A percentile compares a stretch with the other conserved stretches of the same genome.
phyloP scores from a whole-genome alignment of 2,888 invertebrate species.

The Xestia sexstrigata region DNA sequence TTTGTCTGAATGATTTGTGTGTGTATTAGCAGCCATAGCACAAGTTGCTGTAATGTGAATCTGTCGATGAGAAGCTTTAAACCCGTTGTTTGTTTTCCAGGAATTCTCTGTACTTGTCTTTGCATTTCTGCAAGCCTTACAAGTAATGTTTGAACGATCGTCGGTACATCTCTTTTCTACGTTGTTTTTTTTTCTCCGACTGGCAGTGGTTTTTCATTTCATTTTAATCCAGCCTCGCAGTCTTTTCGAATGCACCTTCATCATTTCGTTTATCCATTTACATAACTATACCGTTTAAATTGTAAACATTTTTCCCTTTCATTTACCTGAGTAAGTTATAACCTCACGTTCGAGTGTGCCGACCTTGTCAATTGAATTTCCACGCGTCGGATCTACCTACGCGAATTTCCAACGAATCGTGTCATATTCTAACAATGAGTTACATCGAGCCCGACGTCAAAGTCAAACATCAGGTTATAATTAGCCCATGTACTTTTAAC shows the following conservation, averaged over 20 bases:
- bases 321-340: constrained; percentile 43
- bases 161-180: neutral
- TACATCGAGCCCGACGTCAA: constrained; percentile 69
- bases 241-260: neutral
- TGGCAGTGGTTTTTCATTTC: neutral
- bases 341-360: constrained; percentile 61
- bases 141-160: constrained; percentile 11
- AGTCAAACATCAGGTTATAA: constrained; percentile 69
- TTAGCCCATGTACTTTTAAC: constrained; percentile 68
- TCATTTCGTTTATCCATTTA: neutral
- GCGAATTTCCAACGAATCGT: constrained; percentile 73
- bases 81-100: neutral
- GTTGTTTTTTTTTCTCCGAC: neutral
- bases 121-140: neutral
- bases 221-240: neutral
- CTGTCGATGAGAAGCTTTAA: constrained; percentile 13
- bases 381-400: constrained; percentile 73
- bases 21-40: constrained; percentile 14
- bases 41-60: constrained; percentile 22
- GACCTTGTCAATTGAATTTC: constrained; percentile 74
- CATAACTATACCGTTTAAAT: neutral
- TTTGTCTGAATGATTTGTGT: constrained; percentile 47
- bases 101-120: neutral
- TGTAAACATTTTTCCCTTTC: constrained; percentile 27
- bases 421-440: constrained; percentile 73